Conservation (phyloP, 2,888 invertebrate species). For the Leptinotarsa peninsularis region DNA sequence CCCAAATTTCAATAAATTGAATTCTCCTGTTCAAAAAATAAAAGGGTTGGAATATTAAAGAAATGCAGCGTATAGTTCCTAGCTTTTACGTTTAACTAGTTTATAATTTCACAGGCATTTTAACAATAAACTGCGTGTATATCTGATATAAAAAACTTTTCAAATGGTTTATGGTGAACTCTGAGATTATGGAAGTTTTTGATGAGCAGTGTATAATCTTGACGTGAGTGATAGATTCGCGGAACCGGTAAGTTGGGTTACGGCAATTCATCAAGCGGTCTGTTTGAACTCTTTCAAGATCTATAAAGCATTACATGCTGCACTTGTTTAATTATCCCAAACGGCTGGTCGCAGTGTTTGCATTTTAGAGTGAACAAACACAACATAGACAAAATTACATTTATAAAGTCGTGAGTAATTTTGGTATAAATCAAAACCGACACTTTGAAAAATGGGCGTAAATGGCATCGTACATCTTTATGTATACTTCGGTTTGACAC, state of each 20-base stretch:
- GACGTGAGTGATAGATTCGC: conserved; percentile 50
- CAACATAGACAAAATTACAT: conserved; percentile 33
- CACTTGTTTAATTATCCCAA: conserved; percentile 49
- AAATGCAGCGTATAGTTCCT: too few species aligned
- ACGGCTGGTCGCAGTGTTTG: conserved; percentile 42
- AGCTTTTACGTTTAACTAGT: too few species aligned
- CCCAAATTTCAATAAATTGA: too few species aligned
- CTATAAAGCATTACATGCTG: conserved; percentile 44
- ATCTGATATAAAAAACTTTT: too few species aligned
- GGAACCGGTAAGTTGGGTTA: conserved; percentile 45
- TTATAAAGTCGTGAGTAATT: conserved; percentile 36
- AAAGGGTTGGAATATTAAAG: too few species aligned
- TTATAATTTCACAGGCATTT: too few species aligned
- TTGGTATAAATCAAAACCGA: conserved; percentile 32
- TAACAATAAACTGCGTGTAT: too few species aligned
- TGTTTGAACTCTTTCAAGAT: conserved; percentile 49
- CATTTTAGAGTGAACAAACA: conserved; percentile 27
- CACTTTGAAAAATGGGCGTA: conserved; percentile 24
- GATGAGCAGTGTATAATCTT: conserved; percentile 25
- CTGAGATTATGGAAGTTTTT: neutral
- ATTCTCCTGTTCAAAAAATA: too few species aligned
- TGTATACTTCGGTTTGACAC: neutral
- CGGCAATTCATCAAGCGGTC: conserved; percentile 47
- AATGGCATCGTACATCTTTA: neutral
- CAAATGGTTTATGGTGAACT: too few species aligned